Conservation (phyloP, 2,888 invertebrate species). For the Leptinotarsa tumamoca region DNA sequence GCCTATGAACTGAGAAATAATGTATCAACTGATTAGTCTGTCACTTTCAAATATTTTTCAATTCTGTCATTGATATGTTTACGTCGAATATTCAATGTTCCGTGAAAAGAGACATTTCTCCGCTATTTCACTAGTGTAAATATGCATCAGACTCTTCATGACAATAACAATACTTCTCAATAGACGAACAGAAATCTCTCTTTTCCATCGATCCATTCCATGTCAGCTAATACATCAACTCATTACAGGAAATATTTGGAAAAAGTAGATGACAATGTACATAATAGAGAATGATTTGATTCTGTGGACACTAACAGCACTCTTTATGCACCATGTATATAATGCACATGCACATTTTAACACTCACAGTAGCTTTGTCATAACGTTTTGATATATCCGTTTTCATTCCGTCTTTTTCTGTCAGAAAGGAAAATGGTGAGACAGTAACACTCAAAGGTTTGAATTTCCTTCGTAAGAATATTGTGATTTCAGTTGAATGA, state of each 20-base stretch:
- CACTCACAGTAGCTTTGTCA: constrained; percentile 47
- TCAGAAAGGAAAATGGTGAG: background rate
- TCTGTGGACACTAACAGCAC: constrained; percentile 51
- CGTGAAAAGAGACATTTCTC: constrained; percentile 33
- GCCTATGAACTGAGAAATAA: background rate
- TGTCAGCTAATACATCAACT: constrained; percentile 16
- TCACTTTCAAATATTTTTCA: constrained; percentile 3
- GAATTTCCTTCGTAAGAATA: constrained; percentile 2
- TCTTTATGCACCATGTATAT: constrained; percentile 54
- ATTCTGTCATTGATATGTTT: background rate
- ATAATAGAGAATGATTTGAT: constrained; percentile 46
- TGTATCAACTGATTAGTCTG: background rate
- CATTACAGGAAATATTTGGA: constrained; percentile 37
- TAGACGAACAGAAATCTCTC: constrained; percentile 50
- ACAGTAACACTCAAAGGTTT: background rate
- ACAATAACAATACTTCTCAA: constrained; percentile 44
- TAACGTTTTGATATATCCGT: constrained; percentile 21
- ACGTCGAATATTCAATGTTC: background rate
- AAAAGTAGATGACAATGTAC: constrained; percentile 41
- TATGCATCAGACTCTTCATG: constrained; percentile 32
- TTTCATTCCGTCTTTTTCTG: background rate
- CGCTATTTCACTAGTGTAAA: constrained; percentile 30
- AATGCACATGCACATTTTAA: constrained; percentile 53
- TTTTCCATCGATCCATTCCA: constrained; percentile 38
- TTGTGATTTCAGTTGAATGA: background rate